Percentiles rank a stretch among this genome's conserved stretches.
Evolutionary conservation across 2,888 invertebrate species (phyloP).

Genomic region (Trachelus troglodyta): DNA sequence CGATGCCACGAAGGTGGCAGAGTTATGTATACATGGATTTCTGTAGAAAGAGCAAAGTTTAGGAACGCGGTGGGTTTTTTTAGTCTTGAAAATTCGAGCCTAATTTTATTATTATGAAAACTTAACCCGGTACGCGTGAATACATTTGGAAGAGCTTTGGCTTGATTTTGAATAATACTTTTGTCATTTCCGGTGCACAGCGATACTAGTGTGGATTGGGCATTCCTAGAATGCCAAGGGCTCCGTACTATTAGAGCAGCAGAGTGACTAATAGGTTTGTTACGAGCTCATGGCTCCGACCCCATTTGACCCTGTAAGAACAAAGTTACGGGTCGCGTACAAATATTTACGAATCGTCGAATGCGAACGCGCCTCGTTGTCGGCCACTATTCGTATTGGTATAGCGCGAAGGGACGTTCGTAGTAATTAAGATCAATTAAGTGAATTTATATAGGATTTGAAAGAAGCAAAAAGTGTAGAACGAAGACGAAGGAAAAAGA

Average conservation of each 20-base stretch:
- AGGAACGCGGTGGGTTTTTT: neutral
- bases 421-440: conserved; percentile 3
- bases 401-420: neutral
- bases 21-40: neutral
- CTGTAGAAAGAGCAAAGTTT: neutral
- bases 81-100: neutral
- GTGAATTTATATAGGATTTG: neutral
- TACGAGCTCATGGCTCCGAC: conserved; percentile 30
- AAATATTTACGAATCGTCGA: conserved; percentile 30
- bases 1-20: neutral
- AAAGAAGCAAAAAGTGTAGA: neutral
- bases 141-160: neutral
- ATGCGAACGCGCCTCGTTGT: neutral
- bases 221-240: neutral
- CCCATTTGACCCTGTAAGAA: conserved; percentile 37
- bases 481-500: neutral
- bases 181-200: neutral
- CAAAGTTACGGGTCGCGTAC: conserved; percentile 24
- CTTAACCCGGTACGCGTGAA: neutral
- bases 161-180: neutral
- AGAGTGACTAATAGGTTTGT: conserved; percentile 43
- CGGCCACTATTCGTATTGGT: neutral
- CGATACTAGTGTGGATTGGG: neutral
- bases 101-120: neutral
- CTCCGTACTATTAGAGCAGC: conserved; percentile 6